Evolutionary conservation across 2,888 invertebrate species (phyloP).

Genomic region (Gerris lacustris): DNA sequence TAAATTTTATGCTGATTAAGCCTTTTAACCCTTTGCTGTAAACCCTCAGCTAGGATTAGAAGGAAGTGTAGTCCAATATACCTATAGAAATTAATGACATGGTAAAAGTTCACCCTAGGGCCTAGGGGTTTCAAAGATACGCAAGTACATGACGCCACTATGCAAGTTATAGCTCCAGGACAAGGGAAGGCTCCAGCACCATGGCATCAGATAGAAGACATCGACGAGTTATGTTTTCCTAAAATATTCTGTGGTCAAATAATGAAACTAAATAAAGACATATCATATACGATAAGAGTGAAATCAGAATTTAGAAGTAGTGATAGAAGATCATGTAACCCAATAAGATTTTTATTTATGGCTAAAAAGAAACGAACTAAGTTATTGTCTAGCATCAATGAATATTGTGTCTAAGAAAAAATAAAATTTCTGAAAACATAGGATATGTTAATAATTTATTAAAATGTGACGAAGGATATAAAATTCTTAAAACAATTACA

Average conservation of each 20-base stretch:
- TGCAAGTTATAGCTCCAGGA: constrained; percentile 26
- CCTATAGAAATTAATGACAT: constrained; percentile 30
- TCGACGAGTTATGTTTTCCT: constrained; percentile 19
- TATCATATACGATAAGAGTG: constrained; percentile 11
- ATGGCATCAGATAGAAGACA: constrained; percentile 8
- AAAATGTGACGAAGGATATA: constrained; percentile 12
- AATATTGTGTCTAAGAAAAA: too few species aligned
- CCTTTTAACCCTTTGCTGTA: constrained; percentile 31
- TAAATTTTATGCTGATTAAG: constrained; percentile 35
- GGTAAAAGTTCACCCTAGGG: constrained; percentile 26
- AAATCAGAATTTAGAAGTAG: constrained; percentile 17
- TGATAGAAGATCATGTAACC: constrained; percentile 15
- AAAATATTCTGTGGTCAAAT: constrained; percentile 10
- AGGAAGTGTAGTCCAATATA: constrained; percentile 33
- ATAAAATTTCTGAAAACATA: constrained; percentile 6
- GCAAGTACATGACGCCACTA: too few species aligned
- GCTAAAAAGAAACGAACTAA: constrained; percentile 5
- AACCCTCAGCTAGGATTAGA: constrained; percentile 33
- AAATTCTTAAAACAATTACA: constrained; percentile 16
- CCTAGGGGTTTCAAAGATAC: constrained; percentile 30
- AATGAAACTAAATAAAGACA: neutral
- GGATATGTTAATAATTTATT: constrained; percentile 11
- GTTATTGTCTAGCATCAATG: neutral
- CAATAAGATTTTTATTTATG: constrained; percentile 13
- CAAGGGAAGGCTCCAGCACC: constrained; percentile 16